These are phyloP conservation scores for Leuciscus waleckii DNA, from an alignment of 2,797 vertebrate genomes.

Conservation along the genomic window DNA sequence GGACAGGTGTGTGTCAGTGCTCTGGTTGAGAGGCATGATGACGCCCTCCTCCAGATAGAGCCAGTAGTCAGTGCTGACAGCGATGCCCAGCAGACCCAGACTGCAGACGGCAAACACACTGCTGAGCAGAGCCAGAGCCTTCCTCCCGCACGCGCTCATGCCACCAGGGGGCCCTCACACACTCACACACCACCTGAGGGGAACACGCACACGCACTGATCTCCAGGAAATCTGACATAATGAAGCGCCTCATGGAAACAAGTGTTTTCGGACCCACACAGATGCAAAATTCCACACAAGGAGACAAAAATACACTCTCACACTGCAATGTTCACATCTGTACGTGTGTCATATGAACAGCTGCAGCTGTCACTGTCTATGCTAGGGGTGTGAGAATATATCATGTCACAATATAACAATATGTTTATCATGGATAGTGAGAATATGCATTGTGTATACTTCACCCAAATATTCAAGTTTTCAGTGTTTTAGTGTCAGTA, in stretches of 20 bases:
- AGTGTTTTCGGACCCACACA: not conserved
- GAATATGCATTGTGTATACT: too few relatives aligned
- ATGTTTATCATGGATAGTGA: too few relatives aligned
- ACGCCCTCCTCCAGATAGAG: constrained; percentile 95
- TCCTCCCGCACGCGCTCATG: constrained; percentile 95
- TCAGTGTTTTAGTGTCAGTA: too few relatives aligned
- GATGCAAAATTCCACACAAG: not conserved
- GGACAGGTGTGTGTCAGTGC: constrained; percentile 86
- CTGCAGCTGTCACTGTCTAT: not conserved
- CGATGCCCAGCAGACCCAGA: constrained; percentile 91
- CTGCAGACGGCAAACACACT: constrained; percentile 92
- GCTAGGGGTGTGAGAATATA: too few relatives aligned
- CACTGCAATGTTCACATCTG: constrained; percentile 6
- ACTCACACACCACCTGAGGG: constrained; percentile 65
- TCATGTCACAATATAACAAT: too few relatives aligned
- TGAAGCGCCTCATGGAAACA: not conserved
- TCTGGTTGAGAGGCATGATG: constrained; percentile 94
- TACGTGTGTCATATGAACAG: not conserved
- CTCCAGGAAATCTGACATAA: constrained; percentile 16
- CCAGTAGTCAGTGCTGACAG: constrained; percentile 97
- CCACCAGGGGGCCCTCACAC: constrained; percentile 66
- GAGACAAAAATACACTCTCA: constrained; percentile 2
- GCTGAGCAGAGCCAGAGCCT: constrained; percentile 94
- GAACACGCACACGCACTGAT: not conserved
- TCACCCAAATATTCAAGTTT: too few relatives aligned